A percentile compares a stretch with the other conserved stretches of the same genome.
phyloP scores from a whole-genome alignment of 2,888 invertebrate genomes.

The Alentia gelatinosa region DNA sequence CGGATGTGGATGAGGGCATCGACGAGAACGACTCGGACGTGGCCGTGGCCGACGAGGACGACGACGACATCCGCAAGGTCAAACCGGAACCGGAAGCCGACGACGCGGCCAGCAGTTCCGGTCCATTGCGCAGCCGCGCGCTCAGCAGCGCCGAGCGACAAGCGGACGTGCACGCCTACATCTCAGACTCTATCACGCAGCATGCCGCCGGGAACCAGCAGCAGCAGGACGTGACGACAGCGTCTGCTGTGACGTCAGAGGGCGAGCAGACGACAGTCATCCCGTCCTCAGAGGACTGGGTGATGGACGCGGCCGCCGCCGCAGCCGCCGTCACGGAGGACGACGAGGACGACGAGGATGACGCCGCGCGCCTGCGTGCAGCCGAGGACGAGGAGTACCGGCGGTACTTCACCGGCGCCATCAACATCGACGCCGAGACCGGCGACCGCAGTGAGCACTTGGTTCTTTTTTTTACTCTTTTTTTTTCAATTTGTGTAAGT shows the following conservation, averaged over 20 bases:
- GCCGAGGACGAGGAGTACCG: slow-evolving; percentile 65
- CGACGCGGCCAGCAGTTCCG: neutral
- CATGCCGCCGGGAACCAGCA: neutral
- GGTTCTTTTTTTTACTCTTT: too few species aligned
- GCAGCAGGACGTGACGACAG: neutral
- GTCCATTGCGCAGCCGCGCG: neutral
- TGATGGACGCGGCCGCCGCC: neutral
- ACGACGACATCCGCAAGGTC: neutral
- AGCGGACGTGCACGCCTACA: slow-evolving; percentile 12
- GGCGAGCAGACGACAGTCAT: slow-evolving; percentile 12
- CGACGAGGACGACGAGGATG: slow-evolving; percentile 59
- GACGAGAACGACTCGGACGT: slow-evolving; percentile 44
- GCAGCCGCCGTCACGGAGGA: neutral
- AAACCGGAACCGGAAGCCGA: neutral
- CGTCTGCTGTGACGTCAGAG: neutral
- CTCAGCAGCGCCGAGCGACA: neutral
- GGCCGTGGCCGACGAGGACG: neutral
- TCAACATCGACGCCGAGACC: slow-evolving; percentile 62
- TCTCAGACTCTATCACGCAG: neutral
- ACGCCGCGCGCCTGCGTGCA: neutral
- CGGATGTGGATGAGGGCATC: slow-evolving; percentile 55
- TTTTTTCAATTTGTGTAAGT: too few species aligned
- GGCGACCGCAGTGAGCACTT: slow-evolving; percentile 70
- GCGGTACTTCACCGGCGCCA: slow-evolving; percentile 69
- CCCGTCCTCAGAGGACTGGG: neutral